Evolutionary conservation across 2,888 invertebrate species (phyloP).

Genomic region (Synanthedon andrenaeformis): DNA sequence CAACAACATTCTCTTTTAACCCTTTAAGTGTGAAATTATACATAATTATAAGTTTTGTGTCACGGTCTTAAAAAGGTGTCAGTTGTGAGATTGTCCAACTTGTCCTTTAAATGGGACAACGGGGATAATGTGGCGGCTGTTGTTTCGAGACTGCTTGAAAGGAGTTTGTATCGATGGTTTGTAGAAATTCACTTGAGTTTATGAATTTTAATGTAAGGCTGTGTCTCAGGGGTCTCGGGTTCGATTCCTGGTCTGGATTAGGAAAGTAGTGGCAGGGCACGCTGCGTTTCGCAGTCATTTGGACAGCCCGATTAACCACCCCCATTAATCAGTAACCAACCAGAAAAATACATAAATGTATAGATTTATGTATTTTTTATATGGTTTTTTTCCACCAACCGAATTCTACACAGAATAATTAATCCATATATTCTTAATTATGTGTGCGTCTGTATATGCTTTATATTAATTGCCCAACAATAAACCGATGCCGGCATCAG

Average conservation of each 20-base stretch:
- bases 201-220: no score
- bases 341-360: no score
- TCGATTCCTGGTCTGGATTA: neutral
- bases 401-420: no score
- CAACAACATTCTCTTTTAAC: conserved; percentile 39
- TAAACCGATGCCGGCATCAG: conserved; percentile 25
- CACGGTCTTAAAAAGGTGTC: conserved; percentile 56
- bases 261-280: no score
- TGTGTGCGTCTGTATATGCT: neutral
- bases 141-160: no score
- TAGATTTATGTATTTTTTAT: no score
- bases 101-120: conserved; percentile 34
- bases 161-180: neutral
- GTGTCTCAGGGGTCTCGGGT: neutral
- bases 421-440: conserved; percentile 8
- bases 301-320: no score
- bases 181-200: no score
- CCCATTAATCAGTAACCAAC: no score
- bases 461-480: conserved; percentile 23
- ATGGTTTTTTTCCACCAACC: no score
- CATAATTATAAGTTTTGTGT: conserved; percentile 52
- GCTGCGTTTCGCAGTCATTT: no score
- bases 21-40: conserved; percentile 50
- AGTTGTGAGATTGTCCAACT: conserved; percentile 62
- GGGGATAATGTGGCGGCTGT: conserved; percentile 17